Base-by-base conservation (phyloP, 2,113 vertebrate species). In the Cryptomyrus ogoouensis region DNA sequence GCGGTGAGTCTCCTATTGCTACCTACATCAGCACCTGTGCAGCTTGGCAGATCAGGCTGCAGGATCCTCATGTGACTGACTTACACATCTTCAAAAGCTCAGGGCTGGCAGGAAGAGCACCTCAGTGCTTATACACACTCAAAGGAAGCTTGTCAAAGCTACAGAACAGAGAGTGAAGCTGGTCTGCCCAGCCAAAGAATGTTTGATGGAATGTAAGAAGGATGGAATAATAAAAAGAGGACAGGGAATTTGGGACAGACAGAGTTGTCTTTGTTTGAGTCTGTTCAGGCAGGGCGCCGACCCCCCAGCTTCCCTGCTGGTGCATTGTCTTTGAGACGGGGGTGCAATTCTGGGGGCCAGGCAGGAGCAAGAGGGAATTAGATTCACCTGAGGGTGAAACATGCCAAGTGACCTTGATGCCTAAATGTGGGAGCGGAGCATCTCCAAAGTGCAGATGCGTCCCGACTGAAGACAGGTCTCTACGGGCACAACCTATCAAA, bases 1-100 rank as follows among this genome's bases (percentile, higher is more conserved):
- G 95, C 94, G 91, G 96, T 96, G 94, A 97, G 97, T 96, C 87
- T 89, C 53, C 35, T 39, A 13, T 42, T 35, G 21, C 17, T 8
- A 88, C 24, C 39, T 7, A 19, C 39, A 35, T 3, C 35, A 46
- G 42, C 56, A 44, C 47, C n/a, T 56, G 53, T 21, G 19, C 53
- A n/a, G 53, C 10, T 88, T 9, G 8, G 35, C 19, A n/a, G 42
- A 3, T 19, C 19, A 46, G 15, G 24, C n/a, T 13, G 27, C 66
- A 74, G 31, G 13, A 15, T 31, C 27, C 31, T 35, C 31, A 17
- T 35, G 27, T 35, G 13, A 35, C 12, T 0, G 3, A 13, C 66
- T 74, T 74, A 35, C 27, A 74, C 31, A 3, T 74, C 27, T 31
- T 10, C 77, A 46, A 83, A 39, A 83, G 77, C 13, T 83, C 35